Percentiles rank a stretch among this genome's conserved stretches.
Conservation (phyloP, 1,140 invertebrate genomes). For the Zaprionus ghesquierei region DNA sequence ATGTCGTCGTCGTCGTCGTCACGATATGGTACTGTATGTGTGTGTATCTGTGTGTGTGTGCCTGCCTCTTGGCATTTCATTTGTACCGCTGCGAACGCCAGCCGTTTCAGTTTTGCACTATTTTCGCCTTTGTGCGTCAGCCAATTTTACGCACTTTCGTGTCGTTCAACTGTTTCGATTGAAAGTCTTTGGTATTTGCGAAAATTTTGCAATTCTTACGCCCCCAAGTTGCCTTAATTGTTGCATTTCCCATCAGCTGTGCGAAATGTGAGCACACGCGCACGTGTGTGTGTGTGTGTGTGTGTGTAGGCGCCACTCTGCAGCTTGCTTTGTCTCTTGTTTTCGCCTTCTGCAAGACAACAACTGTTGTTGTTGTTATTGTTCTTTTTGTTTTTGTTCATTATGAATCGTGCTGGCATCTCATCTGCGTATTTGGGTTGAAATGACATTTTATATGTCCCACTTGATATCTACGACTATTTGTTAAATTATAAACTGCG, state of each 20-base stretch:
- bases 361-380: constrained; percentile 12
- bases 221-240: constrained; percentile 39
- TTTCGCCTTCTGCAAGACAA: constrained; percentile 24
- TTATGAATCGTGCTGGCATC: constrained; percentile 71
- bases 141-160: constrained; percentile 45
- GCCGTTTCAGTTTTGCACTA: constrained; percentile 66
- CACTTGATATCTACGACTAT: constrained; percentile 38
- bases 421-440: constrained; percentile 71
- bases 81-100: constrained; percentile 42
- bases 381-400: constrained; percentile 47
- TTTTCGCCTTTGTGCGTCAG: constrained; percentile 52
- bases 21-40: constrained; percentile 40
- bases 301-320: constrained; percentile 31
- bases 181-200: constrained; percentile 50
- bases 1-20: constrained; percentile 54
- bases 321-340: constrained; percentile 30
- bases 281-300: constrained; percentile 24
- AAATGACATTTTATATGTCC: constrained; percentile 64
- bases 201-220: constrained; percentile 39
- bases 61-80: constrained; percentile 52
- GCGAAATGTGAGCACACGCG: no score
- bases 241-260: constrained; percentile 62
- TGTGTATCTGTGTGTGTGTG: constrained; percentile 21
- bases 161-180: constrained; percentile 47
- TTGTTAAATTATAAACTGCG: constrained; percentile 15